A percentile compares a stretch with the other conserved stretches of the same genome.
Evolutionary conservation across 2,888 invertebrate genomes (phyloP).

Genomic region (Cantharis nigra): DNA sequence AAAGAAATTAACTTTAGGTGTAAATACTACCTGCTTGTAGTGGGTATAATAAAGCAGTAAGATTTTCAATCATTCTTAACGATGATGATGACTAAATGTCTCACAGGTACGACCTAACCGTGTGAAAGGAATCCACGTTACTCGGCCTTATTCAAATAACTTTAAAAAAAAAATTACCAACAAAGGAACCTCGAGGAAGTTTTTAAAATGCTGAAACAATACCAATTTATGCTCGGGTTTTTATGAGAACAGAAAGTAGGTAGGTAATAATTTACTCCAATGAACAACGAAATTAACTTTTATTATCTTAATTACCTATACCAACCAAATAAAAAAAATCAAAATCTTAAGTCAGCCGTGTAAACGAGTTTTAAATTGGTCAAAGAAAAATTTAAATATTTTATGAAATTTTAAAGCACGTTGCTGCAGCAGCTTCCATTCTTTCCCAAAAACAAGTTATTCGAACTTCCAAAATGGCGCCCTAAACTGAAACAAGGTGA

Average conservation of each 20-base stretch:
- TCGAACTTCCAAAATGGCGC: constrained; percentile 24
- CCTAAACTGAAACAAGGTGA: background rate
- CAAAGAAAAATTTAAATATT: background rate
- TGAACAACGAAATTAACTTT: background rate
- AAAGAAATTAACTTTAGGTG: background rate
- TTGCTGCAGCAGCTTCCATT: constrained; percentile 22
- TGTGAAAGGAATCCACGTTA: constrained; percentile 27
- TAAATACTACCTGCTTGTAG: constrained; percentile 7
- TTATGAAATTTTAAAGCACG: background rate
- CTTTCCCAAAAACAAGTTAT: constrained; percentile 25
- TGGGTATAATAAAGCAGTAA: constrained; percentile 14
- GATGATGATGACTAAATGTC: constrained; percentile 23
- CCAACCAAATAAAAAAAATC: background rate
- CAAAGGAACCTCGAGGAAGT: background rate
- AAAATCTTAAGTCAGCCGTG: background rate
- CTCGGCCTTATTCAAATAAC: constrained; percentile 12
- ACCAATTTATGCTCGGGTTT: background rate
- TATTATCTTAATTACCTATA: background rate
- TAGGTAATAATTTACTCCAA: background rate
- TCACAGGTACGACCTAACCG: constrained; percentile 15
- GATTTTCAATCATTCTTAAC: constrained; percentile 21
- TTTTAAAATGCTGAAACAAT: background rate
- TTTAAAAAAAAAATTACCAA: background rate
- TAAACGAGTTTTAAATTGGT: background rate
- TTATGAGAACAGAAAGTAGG: background rate